Conservation (phyloP, 2,113 vertebrate species). For the Colaptes auratus region DNA sequence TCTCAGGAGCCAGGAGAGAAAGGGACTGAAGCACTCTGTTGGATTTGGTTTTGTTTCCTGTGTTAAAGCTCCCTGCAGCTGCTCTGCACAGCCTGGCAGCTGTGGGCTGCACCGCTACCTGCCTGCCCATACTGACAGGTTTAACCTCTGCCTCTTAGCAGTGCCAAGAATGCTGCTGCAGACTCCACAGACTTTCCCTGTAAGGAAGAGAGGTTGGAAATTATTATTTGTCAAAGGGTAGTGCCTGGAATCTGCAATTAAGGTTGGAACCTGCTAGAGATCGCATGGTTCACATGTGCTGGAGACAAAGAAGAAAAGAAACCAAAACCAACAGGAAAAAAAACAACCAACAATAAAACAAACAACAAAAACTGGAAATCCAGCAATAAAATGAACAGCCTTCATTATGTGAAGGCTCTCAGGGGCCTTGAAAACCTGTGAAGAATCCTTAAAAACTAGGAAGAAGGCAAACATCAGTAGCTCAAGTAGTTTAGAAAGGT, state of each 20-base stretch:
- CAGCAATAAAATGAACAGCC: neutral
- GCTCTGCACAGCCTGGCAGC: neutral
- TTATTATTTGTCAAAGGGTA: neutral
- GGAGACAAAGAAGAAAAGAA: neutral
- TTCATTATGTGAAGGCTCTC: neutral
- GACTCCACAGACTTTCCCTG: slow-evolving; percentile 57
- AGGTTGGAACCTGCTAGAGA: neutral
- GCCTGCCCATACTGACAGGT: neutral
- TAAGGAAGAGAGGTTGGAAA: slow-evolving; percentile 28
- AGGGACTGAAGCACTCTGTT: neutral
- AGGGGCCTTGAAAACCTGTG: neutral
- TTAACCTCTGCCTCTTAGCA: slow-evolving; percentile 41
- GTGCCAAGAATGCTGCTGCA: neutral
- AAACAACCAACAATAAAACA: neutral
- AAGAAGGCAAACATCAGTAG: neutral
- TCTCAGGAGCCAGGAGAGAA: neutral
- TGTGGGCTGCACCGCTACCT: slow-evolving; percentile 9
- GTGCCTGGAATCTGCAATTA: neutral
- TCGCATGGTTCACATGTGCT: neutral
- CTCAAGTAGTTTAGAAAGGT: slow-evolving; percentile 14
- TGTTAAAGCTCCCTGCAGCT: neutral
- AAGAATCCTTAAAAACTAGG: neutral
- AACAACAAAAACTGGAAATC: neutral
- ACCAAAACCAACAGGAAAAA: neutral
- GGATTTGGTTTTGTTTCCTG: neutral